phyloP scores from a whole-genome alignment of 2,888 invertebrate genomes.

The Pinctada fucata region DNA sequence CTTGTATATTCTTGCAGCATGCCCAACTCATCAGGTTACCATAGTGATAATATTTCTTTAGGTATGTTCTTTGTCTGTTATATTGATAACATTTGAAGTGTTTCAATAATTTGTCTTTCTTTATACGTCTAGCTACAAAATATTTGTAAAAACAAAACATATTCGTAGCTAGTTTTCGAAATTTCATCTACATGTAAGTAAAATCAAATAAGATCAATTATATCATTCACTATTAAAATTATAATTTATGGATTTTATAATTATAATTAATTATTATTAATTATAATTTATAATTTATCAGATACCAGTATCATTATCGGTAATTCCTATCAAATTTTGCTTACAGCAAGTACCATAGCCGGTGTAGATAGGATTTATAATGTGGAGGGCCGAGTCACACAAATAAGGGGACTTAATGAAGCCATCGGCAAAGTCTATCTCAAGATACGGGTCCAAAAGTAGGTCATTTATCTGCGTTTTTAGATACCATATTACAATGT shows the following conservation, averaged over 20 bases:
- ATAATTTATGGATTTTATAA: no score
- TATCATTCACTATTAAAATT: no score
- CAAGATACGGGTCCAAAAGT: constrained; percentile 77
- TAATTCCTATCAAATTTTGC: neutral
- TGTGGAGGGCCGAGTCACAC: constrained; percentile 78
- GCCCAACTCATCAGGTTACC: constrained; percentile 16
- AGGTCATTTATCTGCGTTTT: constrained; percentile 35
- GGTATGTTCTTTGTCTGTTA: constrained; percentile 8
- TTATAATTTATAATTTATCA: no score
- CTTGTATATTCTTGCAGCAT: constrained; percentile 15
- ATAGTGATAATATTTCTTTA: constrained; percentile 19
- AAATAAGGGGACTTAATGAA: constrained; percentile 77
- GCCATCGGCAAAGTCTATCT: constrained; percentile 75
- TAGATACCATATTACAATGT: no score
- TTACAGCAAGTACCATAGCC: constrained; percentile 15
- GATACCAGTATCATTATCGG: no score
- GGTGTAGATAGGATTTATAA: constrained; percentile 74
- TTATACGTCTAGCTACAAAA: no score
- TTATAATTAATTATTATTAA: no score
- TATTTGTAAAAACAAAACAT: no score
- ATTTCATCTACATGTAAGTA: no score
- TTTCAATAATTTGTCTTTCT: no score
- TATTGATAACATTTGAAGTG: neutral
- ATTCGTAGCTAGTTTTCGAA: no score
- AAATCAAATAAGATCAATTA: no score